Base-by-base conservation (phyloP, 2,113 vertebrate species). In the Tupaia chinensis region DNA sequence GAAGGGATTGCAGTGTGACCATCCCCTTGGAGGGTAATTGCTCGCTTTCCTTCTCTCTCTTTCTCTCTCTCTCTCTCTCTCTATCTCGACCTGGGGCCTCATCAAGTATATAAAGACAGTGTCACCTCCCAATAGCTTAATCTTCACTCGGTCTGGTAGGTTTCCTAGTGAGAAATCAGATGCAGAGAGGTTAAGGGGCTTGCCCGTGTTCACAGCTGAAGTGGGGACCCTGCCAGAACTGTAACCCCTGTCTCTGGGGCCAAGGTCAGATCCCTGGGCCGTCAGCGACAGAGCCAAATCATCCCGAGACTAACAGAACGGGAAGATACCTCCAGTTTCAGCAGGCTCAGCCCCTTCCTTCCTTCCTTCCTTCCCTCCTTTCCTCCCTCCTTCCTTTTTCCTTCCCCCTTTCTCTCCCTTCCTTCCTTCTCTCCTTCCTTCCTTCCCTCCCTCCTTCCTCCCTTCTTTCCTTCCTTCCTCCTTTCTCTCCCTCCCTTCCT, bases 341-440 rank as follows among this genome's bases (percentile, higher is more conserved):
- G 32, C 29, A 1, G 12, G 10, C 29, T 6, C 54, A 8, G 34
- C 4, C n/a, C 66, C 25, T 13, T 25, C 13, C 16, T 78, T 9
- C 1, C 25, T 17, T 27, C n/a, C 17, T 32, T 22, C 44, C 27
- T 11, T 66, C 5, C 5, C n/a, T 19, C 32, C 10, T 34, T 34
- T 44, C 32, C 19, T 7, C 25, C 65, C 22, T 34, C 11, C 61
- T 22, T 16, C 17, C 9, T 3, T 7, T 6, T 27, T 3, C 2
- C 20, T 32, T 29, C 25, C 7, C 5, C 2, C 7, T 17, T 1
- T 29, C 7, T 8, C 20, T 54, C 22, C n/a, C 16, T n/a, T 19
- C 25, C 13, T 15, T 7, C 7, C 6, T 7, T 5, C 4, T 2
- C 32, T 63, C 12, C 22, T 8, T 27, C 5, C 20, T 7, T n/a